Evolutionary conservation across 2,888 invertebrate genomes (phyloP).

Genomic region (Tillus elongatus): DNA sequence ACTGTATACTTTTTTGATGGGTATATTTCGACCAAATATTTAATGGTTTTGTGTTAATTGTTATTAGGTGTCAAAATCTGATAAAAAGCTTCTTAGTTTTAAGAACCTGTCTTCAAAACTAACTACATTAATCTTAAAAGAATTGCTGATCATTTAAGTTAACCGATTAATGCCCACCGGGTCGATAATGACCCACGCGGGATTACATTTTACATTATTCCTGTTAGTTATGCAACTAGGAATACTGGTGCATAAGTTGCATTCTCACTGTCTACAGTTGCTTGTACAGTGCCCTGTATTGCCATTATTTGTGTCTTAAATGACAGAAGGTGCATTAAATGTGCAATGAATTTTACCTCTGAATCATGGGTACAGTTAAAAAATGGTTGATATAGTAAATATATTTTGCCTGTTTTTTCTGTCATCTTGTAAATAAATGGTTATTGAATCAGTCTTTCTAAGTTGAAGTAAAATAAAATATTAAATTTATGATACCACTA

Average conservation of each 20-base stretch:
- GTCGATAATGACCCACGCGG: constrained; percentile 1
- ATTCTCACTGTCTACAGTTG: neutral
- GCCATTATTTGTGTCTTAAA: neutral
- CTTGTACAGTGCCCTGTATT: neutral
- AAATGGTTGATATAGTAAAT: constrained; percentile 1
- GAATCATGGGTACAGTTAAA: constrained; percentile 1
- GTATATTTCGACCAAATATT: no score
- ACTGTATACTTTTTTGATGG: no score
- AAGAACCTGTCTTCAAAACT: no score
- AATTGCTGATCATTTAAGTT: no score
- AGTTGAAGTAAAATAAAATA: neutral
- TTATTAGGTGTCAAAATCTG: no score
- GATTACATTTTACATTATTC: neutral
- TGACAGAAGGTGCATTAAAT: neutral
- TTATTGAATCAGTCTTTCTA: neutral
- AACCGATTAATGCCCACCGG: neutral
- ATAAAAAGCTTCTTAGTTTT: no score
- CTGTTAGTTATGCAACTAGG: constrained; percentile 1
- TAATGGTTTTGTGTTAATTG: no score
- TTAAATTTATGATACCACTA: neutral
- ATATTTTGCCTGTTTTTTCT: neutral
- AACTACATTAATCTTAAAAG: no score
- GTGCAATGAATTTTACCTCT: neutral
- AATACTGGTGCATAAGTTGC: neutral
- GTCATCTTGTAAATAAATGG: constrained; percentile 1